A percentile compares a stretch with the other conserved stretches of the same genome.
phyloP scores from a whole-genome alignment of 2,113 vertebrate species.

The Tringa solitaria region DNA sequence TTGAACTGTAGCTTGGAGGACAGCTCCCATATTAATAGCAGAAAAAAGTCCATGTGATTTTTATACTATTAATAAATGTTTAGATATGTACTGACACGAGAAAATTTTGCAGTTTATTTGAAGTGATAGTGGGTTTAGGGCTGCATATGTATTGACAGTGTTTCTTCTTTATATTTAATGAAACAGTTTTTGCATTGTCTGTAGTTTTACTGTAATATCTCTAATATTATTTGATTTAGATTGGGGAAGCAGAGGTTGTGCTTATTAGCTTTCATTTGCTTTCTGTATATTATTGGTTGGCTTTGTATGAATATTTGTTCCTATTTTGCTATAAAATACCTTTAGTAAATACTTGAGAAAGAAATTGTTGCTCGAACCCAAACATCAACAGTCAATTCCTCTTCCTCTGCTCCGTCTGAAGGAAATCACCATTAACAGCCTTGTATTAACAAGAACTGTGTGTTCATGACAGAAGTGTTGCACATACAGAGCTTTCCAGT shows the following conservation, averaged over 20 bases:
- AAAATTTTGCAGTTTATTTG: not conserved
- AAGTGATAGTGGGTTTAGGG: not conserved
- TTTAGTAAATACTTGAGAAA: not conserved
- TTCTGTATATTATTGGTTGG: not conserved
- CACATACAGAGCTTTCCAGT: not conserved
- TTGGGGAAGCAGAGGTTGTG: not conserved
- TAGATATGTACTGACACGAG: not conserved
- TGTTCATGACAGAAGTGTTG: not conserved
- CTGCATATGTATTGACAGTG: not conserved
- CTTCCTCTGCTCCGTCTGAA: not conserved
- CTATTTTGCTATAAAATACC: not conserved
- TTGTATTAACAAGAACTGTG: not conserved
- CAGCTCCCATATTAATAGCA: not conserved
- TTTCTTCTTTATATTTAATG: not conserved
- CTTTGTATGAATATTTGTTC: not conserved
- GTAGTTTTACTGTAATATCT: not conserved
- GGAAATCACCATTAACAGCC: not conserved
- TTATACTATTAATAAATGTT: not conserved
- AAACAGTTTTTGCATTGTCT: not conserved
- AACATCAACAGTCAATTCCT: not conserved
- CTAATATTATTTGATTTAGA: not conserved
- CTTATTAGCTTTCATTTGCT: not conserved
- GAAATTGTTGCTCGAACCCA: not conserved
- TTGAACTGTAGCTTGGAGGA: not conserved
- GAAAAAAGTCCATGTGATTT: not conserved